Evolutionary conservation across 1,140 invertebrate species (phyloP), one percentile per base, ranked within the genome.

Genomic region (Cardiocondyla obscurior): DNA sequence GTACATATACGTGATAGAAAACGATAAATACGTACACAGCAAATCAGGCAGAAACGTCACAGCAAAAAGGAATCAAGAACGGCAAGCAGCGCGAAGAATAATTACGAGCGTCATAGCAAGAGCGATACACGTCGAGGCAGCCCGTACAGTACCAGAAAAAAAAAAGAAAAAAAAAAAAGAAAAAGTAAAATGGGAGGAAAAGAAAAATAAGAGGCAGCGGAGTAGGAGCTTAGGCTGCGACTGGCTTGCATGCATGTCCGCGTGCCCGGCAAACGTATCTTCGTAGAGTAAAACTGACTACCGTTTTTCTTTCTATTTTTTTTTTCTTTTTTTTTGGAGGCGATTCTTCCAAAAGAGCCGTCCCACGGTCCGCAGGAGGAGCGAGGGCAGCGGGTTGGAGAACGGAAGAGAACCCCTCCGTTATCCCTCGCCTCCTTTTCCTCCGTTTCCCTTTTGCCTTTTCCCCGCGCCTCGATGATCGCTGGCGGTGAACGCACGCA

Each of bases 161-260:
- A 62, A 22, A 8, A 62, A 16, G 12, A 22, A 16, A 30, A 60
- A 19, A 5, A 65, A 16, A 8, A 67, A 44, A 22, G n/a, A 1
- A n/a, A 8, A 60, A 25, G n/a, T n/a, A n/a, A n/a, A n/a, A n/a
- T n/a, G n/a, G n/a, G n/a, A n/a, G n/a, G 6, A 33, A 36, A 36
- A 25, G 12, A 28, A 44, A 74, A 33, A 42, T 64, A 39, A 64
- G 22, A 36, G 51, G 62, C 10, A n/a, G 2, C 44, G 19, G 25
- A 57, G 30, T 3, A 76, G 14, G 64, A 64, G 76, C 67, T n/a
- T 60, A 83, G 64, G 19, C 28, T 62, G 65, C 81, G 58, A 83
- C 72, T 53, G 64, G 72, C 70, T 62, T 55, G 79, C 85, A 87
- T 87, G 85, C 85, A 87, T 16, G 44, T 69, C 65, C 62, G 62